These are phyloP conservation scores for Oryzias celebensis DNA, from an alignment of 2,113 vertebrate species.

Conservation along the genomic window DNA sequence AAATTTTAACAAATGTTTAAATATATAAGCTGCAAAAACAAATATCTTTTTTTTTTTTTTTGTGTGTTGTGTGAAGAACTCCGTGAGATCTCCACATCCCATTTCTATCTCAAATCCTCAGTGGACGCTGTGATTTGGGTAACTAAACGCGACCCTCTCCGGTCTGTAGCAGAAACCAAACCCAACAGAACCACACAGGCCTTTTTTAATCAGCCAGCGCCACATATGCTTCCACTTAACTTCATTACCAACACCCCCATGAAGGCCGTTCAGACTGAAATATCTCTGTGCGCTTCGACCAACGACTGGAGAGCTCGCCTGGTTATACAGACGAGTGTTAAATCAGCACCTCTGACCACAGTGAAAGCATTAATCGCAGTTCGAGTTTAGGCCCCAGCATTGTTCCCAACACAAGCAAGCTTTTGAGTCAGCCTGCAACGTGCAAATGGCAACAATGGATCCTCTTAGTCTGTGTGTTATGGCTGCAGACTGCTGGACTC, in stretches of 20 bases:
- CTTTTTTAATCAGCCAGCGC: conserved; percentile 44
- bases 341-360: conserved; percentile 22
- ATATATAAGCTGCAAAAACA: no score
- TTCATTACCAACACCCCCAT: conserved; percentile 29
- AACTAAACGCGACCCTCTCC: neutral
- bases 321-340: conserved; percentile 12
- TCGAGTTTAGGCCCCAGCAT: conserved; percentile 12
- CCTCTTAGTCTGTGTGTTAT: conserved; percentile 27
- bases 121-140: no score
- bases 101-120: no score
- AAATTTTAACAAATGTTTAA: no score
- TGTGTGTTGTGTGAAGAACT: no score
- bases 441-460: conserved; percentile 41
- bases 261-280: conserved; percentile 16
- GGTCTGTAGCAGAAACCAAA: conserved; percentile 28
- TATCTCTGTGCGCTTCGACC: neutral
- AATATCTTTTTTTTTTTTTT: no score
- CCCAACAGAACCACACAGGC: conserved; percentile 45
- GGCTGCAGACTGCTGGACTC: conserved; percentile 29
- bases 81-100: no score
- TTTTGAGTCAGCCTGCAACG: conserved; percentile 40
- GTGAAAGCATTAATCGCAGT: conserved; percentile 26
- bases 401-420: conserved; percentile 7
- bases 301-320: no score
- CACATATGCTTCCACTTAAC: conserved; percentile 75